Conservation (phyloP, 2,797 vertebrate species). For the Acanthopagrus latus region DNA sequence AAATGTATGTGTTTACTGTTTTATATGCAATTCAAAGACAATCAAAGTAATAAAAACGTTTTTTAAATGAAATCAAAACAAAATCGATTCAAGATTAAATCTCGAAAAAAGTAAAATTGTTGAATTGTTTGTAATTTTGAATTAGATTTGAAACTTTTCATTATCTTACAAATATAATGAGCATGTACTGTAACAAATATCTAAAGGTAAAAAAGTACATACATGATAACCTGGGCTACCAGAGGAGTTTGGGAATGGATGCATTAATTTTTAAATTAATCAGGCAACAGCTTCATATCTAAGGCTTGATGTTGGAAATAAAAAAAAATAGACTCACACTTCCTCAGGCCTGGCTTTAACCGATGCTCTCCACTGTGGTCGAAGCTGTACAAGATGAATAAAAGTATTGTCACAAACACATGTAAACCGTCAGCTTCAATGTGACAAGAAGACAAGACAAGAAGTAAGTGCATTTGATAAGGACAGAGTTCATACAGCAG, state of each 20-base stretch:
- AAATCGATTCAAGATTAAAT: too few relatives aligned
- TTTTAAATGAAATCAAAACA: too few relatives aligned
- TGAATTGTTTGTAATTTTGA: too few relatives aligned
- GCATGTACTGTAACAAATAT: neutral
- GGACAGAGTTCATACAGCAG: too few relatives aligned
- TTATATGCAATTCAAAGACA: neutral
- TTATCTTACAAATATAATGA: neutral
- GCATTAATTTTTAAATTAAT: neutral
- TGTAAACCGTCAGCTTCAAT: too few relatives aligned
- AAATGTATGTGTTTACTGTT: neutral
- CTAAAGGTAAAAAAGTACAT: neutral
- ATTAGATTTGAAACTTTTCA: too few relatives aligned
- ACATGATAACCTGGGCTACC: neutral
- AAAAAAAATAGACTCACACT: slow-evolving; percentile 54
- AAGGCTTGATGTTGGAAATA: rapidly evolving
- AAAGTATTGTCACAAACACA: neutral
- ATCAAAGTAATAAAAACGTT: neutral
- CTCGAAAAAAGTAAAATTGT: too few relatives aligned
- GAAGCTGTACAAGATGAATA: slow-evolving; percentile 38
- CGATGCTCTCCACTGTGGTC: slow-evolving; percentile 53
- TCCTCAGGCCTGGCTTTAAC: slow-evolving; percentile 53
- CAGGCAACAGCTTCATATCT: neutral
- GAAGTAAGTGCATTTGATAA: too few relatives aligned
- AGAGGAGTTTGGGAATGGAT: neutral
- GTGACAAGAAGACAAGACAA: too few relatives aligned